Conservation (phyloP, 2,113 vertebrate genomes). For the Otis tarda region DNA sequence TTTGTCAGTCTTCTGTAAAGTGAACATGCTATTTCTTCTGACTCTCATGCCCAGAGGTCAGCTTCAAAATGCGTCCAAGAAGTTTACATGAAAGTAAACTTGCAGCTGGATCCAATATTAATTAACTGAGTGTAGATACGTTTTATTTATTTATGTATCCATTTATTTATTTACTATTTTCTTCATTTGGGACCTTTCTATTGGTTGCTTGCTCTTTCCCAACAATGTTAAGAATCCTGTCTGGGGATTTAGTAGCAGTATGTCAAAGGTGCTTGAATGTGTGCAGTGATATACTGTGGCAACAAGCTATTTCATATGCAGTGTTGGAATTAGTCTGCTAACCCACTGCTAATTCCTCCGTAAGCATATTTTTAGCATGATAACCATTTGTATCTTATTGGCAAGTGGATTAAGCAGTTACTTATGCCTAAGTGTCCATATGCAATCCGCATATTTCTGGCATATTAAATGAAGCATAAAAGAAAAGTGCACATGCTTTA, state of each 20-base stretch:
- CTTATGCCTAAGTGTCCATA: constrained; percentile 30
- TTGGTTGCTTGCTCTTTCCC: not conserved
- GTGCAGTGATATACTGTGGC: constrained; percentile 13
- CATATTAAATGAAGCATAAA: constrained; percentile 37
- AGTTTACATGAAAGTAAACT: not conserved
- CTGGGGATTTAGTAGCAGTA: constrained; percentile 42
- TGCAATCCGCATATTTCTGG: constrained; percentile 47
- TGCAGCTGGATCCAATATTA: not conserved
- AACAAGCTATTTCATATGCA: constrained; percentile 22
- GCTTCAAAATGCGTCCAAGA: constrained; percentile 61
- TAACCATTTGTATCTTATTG: constrained; percentile 50
- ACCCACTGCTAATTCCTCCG: constrained; percentile 46
- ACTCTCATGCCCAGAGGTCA: constrained; percentile 78
- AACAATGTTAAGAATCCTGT: constrained; percentile 43
- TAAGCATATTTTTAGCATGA: constrained; percentile 74
- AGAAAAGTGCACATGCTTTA: constrained; percentile 48
- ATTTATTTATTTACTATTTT: not conserved
- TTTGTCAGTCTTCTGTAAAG: constrained; percentile 80
- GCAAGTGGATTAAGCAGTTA: constrained; percentile 47
- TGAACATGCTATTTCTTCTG: constrained; percentile 76
- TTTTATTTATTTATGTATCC: not conserved
- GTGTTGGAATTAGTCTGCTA: constrained; percentile 15
- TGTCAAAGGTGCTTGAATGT: constrained; percentile 52
- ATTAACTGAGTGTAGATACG: not conserved
- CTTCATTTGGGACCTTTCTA: not conserved